Evolutionary conservation across 2,113 vertebrate genomes (phyloP).

Genomic region (Nyctereutes procyonoides): DNA sequence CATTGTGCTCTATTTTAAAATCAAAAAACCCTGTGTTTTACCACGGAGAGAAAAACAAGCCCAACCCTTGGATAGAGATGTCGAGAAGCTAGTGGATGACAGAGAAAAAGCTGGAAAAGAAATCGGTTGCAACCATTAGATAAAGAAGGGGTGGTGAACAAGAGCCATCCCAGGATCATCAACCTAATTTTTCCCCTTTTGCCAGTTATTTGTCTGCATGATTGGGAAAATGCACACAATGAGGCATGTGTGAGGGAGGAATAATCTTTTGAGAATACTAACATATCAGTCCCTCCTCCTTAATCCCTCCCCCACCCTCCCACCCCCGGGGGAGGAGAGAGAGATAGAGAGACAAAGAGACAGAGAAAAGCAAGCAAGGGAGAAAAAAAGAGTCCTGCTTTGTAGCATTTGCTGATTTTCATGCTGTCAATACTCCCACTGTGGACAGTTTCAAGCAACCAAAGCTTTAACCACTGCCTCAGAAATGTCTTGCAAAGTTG

Average conservation of each 20-base stretch:
- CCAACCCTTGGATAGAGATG: background rate
- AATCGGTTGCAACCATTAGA: no score
- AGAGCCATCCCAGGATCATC: fast-evolving
- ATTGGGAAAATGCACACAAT: background rate
- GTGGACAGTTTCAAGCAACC: no score
- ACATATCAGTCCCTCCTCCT: background rate
- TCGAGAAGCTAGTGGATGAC: background rate
- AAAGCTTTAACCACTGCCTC: background rate
- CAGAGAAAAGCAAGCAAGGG: no score
- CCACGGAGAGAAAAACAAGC: background rate
- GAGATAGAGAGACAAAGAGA: no score
- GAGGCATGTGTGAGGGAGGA: background rate
- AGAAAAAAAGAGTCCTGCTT: background rate
- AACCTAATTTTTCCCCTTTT: fast-evolving
- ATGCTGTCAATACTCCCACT: background rate
- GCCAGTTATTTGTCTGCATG: no score
- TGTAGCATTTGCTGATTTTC: background rate
- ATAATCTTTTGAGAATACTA: background rate
- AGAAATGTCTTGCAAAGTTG: background rate
- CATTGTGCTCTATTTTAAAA: no score
- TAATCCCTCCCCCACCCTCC: background rate
- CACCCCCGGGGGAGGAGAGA: background rate
- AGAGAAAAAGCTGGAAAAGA: background rate
- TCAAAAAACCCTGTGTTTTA: background rate
- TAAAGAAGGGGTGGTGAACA: background rate